Percentiles rank a stretch among this genome's conserved stretches.
phyloP scores from a whole-genome alignment of 2,797 vertebrate genomes.

The Manis pentadactyla region DNA sequence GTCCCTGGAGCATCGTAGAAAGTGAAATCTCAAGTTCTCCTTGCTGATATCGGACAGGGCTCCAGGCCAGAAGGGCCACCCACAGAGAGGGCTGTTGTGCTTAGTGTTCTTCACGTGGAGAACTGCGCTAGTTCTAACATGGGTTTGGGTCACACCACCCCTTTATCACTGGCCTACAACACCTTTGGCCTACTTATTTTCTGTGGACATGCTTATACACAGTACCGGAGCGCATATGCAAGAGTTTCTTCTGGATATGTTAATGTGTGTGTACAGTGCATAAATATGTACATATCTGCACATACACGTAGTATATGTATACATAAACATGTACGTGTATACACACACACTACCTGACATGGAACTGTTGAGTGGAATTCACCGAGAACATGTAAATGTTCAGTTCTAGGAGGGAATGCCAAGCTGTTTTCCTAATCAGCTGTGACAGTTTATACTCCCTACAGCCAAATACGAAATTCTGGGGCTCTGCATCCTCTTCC shows the following conservation, averaged over 20 bases:
- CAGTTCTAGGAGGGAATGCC: not conserved
- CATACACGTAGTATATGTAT: not conserved
- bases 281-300: fast-evolving
- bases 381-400: fast-evolving
- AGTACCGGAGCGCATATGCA: fast-evolving
- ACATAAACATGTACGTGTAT: too few relatives aligned
- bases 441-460: fast-evolving
- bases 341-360: not conserved
- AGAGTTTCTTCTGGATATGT: not conserved
- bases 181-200: not conserved
- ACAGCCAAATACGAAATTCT: fast-evolving
- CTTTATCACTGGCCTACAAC: fast-evolving
- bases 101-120: not conserved
- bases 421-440: not conserved
- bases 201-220: not conserved
- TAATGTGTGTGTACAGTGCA: too few relatives aligned
- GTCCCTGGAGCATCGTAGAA: not conserved
- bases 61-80: fast-evolving
- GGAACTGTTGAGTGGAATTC: not conserved
- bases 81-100: fast-evolving
- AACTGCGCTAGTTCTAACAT: fast-evolving
- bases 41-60: not conserved
- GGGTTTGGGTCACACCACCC: fast-evolving
- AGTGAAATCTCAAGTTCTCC: not conserved
- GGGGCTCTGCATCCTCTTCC: not conserved